Percentiles rank a stretch among this genome's conserved stretches.
Conservation (phyloP, 2,113 vertebrate species). For the Muntiacus reevesi region DNA sequence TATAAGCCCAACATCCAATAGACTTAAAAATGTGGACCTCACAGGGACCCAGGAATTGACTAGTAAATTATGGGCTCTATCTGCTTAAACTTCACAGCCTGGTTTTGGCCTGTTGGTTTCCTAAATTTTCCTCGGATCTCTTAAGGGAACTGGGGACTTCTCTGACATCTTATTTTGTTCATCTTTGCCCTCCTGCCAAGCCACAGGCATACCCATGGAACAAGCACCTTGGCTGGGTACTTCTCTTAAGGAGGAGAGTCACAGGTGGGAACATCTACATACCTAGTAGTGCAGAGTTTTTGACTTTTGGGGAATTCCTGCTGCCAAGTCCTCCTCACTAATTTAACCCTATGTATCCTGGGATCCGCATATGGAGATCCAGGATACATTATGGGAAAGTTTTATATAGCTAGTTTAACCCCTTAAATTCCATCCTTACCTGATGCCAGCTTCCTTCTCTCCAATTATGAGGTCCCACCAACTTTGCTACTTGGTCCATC, state of each 20-base stretch:
- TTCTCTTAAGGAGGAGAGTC: background rate
- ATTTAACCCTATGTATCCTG: background rate
- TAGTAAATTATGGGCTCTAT: background rate
- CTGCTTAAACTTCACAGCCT: background rate
- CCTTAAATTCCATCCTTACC: background rate
- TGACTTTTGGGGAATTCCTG: background rate
- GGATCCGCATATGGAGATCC: background rate
- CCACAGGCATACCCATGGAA: background rate
- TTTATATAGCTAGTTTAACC: background rate
- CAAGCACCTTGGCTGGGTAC: fast-evolving
- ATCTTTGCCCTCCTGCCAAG: background rate
- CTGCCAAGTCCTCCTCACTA: background rate
- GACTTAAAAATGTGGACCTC: background rate
- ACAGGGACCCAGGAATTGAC: background rate
- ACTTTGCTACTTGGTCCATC: background rate
- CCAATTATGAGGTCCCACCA: background rate
- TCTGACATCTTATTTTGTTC: background rate
- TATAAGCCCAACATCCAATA: background rate
- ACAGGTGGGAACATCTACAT: background rate
- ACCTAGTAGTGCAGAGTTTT: background rate
- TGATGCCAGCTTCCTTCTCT: background rate
- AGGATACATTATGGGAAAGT: background rate
- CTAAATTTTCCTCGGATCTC: background rate
- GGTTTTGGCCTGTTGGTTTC: background rate
- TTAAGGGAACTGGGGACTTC: background rate